Conservation (phyloP, 37 sponge, comb jelly and placozoan genomes). For the Eunapius fragilis region DNA sequence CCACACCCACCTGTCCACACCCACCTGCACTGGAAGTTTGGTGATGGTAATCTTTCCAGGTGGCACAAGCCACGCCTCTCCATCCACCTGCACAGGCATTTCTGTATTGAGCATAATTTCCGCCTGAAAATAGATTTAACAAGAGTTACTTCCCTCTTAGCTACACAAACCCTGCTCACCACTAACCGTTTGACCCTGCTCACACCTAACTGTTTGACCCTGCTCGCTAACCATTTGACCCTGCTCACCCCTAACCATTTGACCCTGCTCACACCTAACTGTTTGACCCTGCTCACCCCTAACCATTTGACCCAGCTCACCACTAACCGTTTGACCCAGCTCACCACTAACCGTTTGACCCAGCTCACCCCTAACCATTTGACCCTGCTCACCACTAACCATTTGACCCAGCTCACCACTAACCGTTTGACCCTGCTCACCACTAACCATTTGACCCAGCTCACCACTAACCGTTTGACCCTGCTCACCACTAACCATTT, state of each 20-base stretch:
- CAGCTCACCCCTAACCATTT: no score
- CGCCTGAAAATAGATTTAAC: conserved; percentile 7
- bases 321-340: background rate
- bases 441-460: background rate
- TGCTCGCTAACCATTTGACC: no score
- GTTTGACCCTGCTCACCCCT: conserved; percentile 80
- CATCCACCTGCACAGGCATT: conserved; percentile 92
- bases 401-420: background rate
- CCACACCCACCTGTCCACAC: no score
- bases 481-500: no score
- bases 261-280: no score
- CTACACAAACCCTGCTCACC: background rate
- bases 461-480: background rate
- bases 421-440: background rate
- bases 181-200: no score
- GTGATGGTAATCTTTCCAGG: conserved; percentile 62
- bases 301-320: background rate
- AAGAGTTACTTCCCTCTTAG: background rate
- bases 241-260: no score
- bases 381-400: background rate
- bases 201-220: conserved; percentile 90
- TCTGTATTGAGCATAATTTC: conserved; percentile 11
- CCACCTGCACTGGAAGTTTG: conserved; percentile 16
- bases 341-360: no score
- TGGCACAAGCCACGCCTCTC: conserved; percentile 88